These are phyloP conservation scores for Cyphomyrmex costatus DNA, from an alignment of 1,140 invertebrate genomes.

Conservation along the genomic window DNA sequence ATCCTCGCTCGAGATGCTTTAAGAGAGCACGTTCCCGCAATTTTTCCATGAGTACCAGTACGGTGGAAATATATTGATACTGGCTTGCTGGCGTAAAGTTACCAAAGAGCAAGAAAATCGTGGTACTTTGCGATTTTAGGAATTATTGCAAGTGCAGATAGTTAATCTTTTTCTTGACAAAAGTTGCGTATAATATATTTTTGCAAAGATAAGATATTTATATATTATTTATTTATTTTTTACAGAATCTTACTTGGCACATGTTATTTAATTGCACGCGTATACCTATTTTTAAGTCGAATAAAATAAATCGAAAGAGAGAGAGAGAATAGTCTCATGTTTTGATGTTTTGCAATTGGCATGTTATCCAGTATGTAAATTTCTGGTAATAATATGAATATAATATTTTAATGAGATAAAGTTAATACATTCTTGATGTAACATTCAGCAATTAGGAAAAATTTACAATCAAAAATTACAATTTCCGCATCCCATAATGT, in stretches of 20 bases:
- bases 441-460: background rate
- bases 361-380: background rate
- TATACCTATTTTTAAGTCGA: background rate
- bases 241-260: background rate
- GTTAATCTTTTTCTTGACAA: background rate
- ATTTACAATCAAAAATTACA: background rate
- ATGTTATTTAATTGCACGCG: background rate
- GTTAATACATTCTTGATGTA: background rate
- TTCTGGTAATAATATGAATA: background rate
- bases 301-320: background rate
- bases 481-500: background rate
- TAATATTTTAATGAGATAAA: slow-evolving; percentile 1
- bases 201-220: background rate
- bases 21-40: slow-evolving; percentile 55
- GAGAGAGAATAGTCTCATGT: background rate
- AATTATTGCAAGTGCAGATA: slow-evolving; percentile 49
- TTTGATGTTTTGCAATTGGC: background rate
- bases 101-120: slow-evolving; percentile 16
- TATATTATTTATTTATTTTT: too few relatives aligned
- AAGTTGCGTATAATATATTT: background rate
- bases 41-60: slow-evolving; percentile 46
- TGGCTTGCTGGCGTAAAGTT: slow-evolving; percentile 26
- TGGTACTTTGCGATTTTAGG: background rate
- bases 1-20: slow-evolving; percentile 36
- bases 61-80: slow-evolving; percentile 53